Evolutionary conservation across 2,113 vertebrate species (phyloP).

Genomic region (Anoura caudifer): DNA sequence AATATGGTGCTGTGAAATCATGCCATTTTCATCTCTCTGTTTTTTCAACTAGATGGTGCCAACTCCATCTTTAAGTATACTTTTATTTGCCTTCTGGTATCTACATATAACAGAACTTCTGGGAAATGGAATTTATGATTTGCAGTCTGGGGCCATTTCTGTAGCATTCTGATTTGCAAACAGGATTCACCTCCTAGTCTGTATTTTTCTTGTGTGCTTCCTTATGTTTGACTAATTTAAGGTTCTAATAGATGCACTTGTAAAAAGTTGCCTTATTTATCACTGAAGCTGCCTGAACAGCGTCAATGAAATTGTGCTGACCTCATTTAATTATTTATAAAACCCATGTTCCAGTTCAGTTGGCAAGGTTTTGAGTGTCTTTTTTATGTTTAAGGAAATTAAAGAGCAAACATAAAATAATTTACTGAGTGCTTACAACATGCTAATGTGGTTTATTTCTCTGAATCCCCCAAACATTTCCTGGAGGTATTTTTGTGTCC

Average conservation of each 20-base stretch:
- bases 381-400: conserved; percentile 29
- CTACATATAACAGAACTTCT: background rate
- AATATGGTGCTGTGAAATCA: conserved; percentile 14
- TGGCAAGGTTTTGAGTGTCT: conserved; percentile 19
- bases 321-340: conserved; percentile 57
- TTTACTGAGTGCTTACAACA: background rate
- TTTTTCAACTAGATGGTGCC: background rate
- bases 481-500: background rate
- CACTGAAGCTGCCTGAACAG: background rate
- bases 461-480: background rate
- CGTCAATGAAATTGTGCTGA: conserved; percentile 30
- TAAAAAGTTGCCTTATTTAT: conserved; percentile 59
- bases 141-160: conserved; percentile 42
- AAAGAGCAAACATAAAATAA: background rate
- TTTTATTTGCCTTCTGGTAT: conserved; percentile 50
- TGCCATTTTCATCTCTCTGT: background rate
- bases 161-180: background rate
- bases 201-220: background rate
- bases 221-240: background rate
- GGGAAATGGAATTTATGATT: background rate
- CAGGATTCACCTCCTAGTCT: background rate
- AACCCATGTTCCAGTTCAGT: conserved; percentile 18
- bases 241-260: background rate
- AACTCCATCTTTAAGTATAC: conserved; percentile 14
- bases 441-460: conserved; percentile 9